Evolutionary conservation across 2,113 vertebrate species (phyloP).

Genomic region (Megaceryle torquata): DNA sequence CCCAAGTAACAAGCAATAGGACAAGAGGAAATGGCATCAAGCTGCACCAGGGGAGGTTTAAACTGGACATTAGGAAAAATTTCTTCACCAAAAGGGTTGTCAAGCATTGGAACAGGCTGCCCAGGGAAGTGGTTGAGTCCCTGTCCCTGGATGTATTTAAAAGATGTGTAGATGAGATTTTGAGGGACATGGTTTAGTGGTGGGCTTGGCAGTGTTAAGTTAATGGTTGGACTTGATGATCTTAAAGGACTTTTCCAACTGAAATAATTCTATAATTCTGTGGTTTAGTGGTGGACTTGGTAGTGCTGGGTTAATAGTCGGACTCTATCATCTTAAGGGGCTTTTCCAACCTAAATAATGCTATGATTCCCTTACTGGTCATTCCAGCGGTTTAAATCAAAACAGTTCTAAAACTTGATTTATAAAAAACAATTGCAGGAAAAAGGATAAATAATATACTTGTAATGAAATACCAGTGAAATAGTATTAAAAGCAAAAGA

Average conservation of each 20-base stretch:
- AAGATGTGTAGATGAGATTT: background rate
- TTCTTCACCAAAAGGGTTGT: background rate
- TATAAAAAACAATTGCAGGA: slow-evolving; percentile 12
- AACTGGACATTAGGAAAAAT: background rate
- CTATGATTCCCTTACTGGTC: background rate
- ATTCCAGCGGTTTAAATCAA: slow-evolving; percentile 3
- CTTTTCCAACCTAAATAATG: background rate
- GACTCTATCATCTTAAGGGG: background rate
- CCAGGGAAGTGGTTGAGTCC: background rate
- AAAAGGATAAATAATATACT: slow-evolving; percentile 14
- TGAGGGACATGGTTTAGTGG: background rate
- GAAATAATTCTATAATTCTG: too few relatives aligned
- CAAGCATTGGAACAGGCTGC: background rate
- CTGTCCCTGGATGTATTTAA: background rate
- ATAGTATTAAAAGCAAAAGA: background rate
- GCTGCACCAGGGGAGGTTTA: background rate
- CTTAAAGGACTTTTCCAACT: too few relatives aligned
- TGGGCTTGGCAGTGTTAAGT: too few relatives aligned
- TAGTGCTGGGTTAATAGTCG: accelerated
- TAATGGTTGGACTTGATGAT: too few relatives aligned
- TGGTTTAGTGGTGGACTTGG: background rate
- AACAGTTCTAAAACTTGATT: slow-evolving; percentile 23
- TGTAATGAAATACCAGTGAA: slow-evolving; percentile 10
- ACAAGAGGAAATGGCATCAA: background rate
- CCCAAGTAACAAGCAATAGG: background rate